Percentiles rank a stretch among this genome's conserved stretches.
These are phyloP conservation scores for Agonopterix arenella DNA, from an alignment of 2,888 invertebrate genomes.

Conservation along the genomic window DNA sequence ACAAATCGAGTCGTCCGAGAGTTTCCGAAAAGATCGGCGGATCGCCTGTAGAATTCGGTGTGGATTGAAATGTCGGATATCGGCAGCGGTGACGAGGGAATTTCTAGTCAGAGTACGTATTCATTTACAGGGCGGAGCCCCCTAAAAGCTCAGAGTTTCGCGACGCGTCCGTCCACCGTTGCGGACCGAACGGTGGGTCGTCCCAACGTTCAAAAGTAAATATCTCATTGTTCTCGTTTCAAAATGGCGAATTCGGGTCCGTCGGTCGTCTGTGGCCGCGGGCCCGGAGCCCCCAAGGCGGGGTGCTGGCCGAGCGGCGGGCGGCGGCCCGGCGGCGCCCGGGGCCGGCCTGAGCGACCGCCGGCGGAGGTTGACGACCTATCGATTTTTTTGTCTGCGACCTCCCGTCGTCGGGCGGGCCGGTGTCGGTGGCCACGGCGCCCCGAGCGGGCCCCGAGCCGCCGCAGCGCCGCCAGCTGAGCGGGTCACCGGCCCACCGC, in stretches of 20 bases:
- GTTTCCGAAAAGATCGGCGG: constrained; percentile 66
- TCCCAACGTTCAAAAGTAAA: constrained; percentile 66
- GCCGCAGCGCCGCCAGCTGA: constrained; percentile 10
- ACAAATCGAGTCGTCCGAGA: constrained; percentile 57
- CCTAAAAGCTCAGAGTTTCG: constrained; percentile 29
- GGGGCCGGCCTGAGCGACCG: constrained; percentile 51
- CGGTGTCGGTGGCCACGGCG: constrained; percentile 40
- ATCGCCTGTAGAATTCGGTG: constrained; percentile 72
- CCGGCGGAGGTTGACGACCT: constrained; percentile 71
- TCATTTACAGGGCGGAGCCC: constrained; percentile 44
- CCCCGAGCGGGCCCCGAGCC: constrained; percentile 19
- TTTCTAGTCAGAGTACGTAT: constrained; percentile 87
- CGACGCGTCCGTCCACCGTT: constrained; percentile 41
- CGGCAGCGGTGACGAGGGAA: constrained; percentile 88
- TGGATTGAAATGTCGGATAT: constrained; percentile 85
- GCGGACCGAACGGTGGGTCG: constrained; percentile 38
- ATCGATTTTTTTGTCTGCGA: constrained; percentile 75
- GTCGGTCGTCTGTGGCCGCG: constrained; percentile 17
- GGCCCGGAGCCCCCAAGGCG: neutral
- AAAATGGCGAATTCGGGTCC: constrained; percentile 71
- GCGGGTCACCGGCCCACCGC: neutral
- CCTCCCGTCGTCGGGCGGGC: constrained; percentile 54
- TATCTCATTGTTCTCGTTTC: constrained; percentile 75
- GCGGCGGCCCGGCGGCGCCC: constrained; percentile 36
- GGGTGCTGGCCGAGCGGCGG: neutral